Evolutionary conservation across 2,888 invertebrate species (phyloP).

Genomic region (Ametastegia equiseti): DNA sequence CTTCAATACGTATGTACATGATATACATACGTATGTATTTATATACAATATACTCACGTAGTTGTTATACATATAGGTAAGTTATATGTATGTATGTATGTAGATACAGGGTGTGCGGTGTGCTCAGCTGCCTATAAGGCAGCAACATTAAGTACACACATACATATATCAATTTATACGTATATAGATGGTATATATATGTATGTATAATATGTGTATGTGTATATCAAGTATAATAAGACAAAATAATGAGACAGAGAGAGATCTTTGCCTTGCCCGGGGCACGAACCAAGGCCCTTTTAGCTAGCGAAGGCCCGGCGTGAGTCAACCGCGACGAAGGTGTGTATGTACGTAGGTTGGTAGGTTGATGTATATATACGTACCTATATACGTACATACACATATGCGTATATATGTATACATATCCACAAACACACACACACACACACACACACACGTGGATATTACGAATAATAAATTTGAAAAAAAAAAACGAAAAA

Average conservation of each 20-base stretch:
- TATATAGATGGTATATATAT: too few species aligned
- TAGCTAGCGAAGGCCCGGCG: constrained; percentile 69
- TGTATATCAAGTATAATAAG: constrained; percentile 39
- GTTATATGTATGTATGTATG: not conserved
- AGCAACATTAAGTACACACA: too few species aligned
- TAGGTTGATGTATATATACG: not conserved
- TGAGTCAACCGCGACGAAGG: constrained; percentile 72
- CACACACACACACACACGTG: not conserved
- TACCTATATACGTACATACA: constrained; percentile 2
- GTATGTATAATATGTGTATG: too few species aligned
- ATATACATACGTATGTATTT: not conserved
- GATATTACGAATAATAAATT: too few species aligned
- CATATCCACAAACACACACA: not conserved
- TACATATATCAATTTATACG: not conserved
- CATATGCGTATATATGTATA: not conserved
- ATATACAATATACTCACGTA: not conserved
- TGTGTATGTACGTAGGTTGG: not conserved
- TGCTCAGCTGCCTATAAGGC: not conserved
- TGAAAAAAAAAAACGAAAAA: too few species aligned
- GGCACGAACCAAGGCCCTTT: constrained; percentile 73
- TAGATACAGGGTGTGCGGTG: not conserved
- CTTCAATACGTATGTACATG: not conserved
- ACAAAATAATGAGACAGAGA: constrained; percentile 58
- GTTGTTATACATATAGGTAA: too few species aligned
- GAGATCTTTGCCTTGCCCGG: constrained; percentile 72